Evolutionary conservation across 1,140 invertebrate species (phyloP).

Genomic region (Zaprionus tsacasi): DNA sequence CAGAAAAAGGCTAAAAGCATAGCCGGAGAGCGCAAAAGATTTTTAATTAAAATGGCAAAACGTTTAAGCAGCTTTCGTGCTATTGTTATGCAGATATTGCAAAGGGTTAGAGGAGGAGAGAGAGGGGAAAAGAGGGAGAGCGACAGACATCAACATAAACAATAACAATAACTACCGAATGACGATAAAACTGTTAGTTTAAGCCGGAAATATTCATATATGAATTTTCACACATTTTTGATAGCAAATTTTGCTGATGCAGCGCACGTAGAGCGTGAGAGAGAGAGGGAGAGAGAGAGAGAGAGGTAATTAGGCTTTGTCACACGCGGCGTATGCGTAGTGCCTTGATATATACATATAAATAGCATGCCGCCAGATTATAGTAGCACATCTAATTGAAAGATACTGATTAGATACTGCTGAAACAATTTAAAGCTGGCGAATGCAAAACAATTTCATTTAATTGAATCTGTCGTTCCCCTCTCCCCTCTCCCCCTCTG

Average conservation of each 20-base stretch:
- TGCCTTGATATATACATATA: not conserved
- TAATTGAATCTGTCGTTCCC: conserved; percentile 10
- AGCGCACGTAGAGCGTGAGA: conserved; percentile 24
- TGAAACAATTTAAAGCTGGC: conserved; percentile 9
- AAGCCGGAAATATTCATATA: conserved; percentile 1
- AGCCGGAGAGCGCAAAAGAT: conserved; percentile 24
- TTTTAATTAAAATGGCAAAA: conserved; percentile 52
- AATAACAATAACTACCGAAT: conserved; percentile 35
- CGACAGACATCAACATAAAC: conserved; percentile 20
- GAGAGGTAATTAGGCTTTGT: not conserved
- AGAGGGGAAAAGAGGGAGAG: not conserved
- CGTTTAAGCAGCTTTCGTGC: conserved; percentile 44
- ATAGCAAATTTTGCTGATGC: conserved; percentile 22
- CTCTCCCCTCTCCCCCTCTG: not conserved
- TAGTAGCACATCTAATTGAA: conserved; percentile 19
- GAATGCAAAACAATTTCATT: conserved; percentile 24
- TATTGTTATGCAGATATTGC: conserved; percentile 38
- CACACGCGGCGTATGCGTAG: conserved; percentile 24
- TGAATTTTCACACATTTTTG: conserved; percentile 30
- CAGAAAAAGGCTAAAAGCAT: conserved; percentile 22
- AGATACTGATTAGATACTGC: conserved; percentile 6
- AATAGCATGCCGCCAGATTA: conserved; percentile 1
- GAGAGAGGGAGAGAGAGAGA: no score
- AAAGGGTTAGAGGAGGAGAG: not conserved
- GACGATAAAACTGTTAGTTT: conserved; percentile 22